Evolutionary conservation across 1,140 invertebrate genomes (phyloP), one percentile per base, ranked within the genome.

Genomic region (Hyposmocoma kahamanoa): DNA sequence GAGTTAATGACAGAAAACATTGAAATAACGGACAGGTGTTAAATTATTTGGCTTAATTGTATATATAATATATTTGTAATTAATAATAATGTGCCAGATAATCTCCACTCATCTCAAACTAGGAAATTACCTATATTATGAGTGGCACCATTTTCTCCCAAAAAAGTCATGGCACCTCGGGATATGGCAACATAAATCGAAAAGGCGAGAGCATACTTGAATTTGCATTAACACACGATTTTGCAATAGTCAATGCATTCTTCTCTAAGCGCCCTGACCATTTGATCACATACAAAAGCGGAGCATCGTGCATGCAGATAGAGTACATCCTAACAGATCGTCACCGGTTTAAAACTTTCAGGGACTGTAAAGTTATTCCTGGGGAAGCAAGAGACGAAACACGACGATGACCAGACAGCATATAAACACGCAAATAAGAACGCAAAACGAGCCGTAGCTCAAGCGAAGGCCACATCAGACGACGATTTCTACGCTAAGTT

Each of bases 351-450:
- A 39, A 39, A 13, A n/a, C 10, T 13, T 58, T 43, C n/a, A 58
- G 22, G 30, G 42, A 58, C 22, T 58, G 56, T 21, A 58, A 58
- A 30, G 50, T 59, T 1, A 59, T 59, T 10, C 53, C 53, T 2
- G 50, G 50, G 5, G 44, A 59, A 39, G 22, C 47, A 55, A 34
- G 13, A 32, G 13, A 42, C 39, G 5, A 30, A 17, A 2, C 43
- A 32, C 5, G 43, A 45, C 0, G 28, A 45, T 17, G 43, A 45
- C 24, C 28, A 10, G 3, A 1, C 5, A 6, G n/a, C 30, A n/a
- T 45, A 45, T 11, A 45, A 21, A 11, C n/a, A 20, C 2, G 6
- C 19, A 1, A 45, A 45, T 6, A 30, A 10, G 6, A 32, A 19
- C 8, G 43, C 43, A 8, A 45, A 45, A 34, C 2, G 9, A 1